These are phyloP conservation scores for Tachuris rubrigastra DNA, from an alignment of 2,113 vertebrate genomes.

Conservation along the genomic window DNA sequence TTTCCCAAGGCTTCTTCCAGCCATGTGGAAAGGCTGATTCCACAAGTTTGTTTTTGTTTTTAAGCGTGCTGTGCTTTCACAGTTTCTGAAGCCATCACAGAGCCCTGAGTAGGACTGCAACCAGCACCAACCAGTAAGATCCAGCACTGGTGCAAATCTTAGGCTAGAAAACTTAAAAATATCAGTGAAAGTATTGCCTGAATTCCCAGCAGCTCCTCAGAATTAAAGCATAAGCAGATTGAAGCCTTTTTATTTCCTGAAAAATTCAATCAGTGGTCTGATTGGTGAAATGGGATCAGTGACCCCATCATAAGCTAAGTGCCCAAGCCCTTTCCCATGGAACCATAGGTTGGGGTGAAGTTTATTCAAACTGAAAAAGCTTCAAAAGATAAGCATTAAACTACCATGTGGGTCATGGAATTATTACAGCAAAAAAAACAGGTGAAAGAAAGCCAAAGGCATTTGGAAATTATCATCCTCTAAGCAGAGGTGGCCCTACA, in stretches of 20 bases:
- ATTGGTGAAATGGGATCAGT: neutral
- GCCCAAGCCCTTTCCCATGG: neutral
- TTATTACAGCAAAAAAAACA: neutral
- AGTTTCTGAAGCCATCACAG: neutral
- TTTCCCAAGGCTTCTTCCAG: neutral
- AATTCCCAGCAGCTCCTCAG: neutral
- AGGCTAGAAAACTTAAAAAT: neutral
- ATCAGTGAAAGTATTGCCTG: neutral
- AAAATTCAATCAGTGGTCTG: fast-evolving
- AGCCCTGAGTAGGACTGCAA: neutral
- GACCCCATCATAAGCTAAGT: neutral
- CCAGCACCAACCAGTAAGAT: neutral
- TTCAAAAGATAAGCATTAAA: neutral
- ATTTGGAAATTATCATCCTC: neutral
- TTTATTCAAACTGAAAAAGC: neutral
- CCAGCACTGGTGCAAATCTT: neutral
- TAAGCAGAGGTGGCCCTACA: neutral
- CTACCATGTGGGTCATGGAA: neutral
- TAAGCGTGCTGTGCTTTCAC: neutral
- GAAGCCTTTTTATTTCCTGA: neutral
- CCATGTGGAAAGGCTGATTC: neutral
- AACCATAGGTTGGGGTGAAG: neutral
- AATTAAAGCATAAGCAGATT: slow-evolving; percentile 10
- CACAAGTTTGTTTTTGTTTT: neutral
- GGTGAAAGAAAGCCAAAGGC: neutral